A percentile compares a stretch with the other conserved stretches of the same genome.
phyloP scores from a whole-genome alignment of 2,113 vertebrate species.

The Cyprinodon brontotheroides region DNA sequence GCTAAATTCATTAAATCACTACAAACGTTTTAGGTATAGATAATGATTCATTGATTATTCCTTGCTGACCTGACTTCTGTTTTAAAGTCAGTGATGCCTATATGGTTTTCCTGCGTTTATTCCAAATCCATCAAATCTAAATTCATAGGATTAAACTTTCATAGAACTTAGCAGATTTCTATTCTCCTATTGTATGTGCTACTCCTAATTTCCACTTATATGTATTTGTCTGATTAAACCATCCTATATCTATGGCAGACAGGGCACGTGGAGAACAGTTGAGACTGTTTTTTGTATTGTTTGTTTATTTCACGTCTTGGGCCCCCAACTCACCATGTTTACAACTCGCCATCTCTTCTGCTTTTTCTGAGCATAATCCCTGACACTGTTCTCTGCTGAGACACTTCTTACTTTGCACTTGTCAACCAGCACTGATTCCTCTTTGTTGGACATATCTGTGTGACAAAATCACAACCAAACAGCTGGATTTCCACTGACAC shows the following conservation, averaged over 20 bases:
- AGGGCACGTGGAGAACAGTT: not conserved
- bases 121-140: not conserved
- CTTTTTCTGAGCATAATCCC: conserved; percentile 3
- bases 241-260: not conserved
- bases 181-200: not conserved
- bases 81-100: not conserved
- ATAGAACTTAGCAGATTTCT: not conserved
- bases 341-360: not conserved
- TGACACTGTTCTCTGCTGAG: conserved; percentile 16
- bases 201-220: not conserved
- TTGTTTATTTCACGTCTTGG: not conserved
- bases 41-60: no score
- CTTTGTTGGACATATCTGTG: conserved; percentile 44
- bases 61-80: no score
- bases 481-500: not conserved
- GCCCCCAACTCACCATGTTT: not conserved
- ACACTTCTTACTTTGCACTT: conserved; percentile 42
- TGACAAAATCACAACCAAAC: conserved; percentile 34
- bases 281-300: not conserved
- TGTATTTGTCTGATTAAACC: not conserved
- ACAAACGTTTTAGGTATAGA: no score
- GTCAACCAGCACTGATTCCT: conserved; percentile 19
- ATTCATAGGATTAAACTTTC: not conserved
- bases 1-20: no score
- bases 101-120: not conserved